Conservation (phyloP, 2,113 vertebrate species). For the Sardina pilchardus region DNA sequence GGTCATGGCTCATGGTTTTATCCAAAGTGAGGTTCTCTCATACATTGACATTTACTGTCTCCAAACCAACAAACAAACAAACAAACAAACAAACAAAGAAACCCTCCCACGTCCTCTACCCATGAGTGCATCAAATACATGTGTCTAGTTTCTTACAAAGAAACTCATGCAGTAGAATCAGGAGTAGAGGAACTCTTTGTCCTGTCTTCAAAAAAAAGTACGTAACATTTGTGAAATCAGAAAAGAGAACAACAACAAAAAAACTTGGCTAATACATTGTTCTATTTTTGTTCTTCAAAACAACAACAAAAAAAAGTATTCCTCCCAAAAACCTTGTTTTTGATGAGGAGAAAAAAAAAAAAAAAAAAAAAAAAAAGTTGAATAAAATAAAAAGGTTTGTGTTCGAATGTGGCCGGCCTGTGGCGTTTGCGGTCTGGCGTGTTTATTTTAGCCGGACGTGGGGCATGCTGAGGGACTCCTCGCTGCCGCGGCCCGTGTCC, state of each 20-base stretch:
- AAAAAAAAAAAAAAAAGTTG: slow-evolving; percentile 49
- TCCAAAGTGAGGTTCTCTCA: neutral
- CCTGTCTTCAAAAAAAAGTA: slow-evolving; percentile 47
- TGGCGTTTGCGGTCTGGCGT: slow-evolving; percentile 9
- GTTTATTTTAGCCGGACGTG: slow-evolving; percentile 89
- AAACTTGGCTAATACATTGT: slow-evolving; percentile 43
- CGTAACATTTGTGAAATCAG: neutral
- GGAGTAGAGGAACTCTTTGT: slow-evolving; percentile 33
- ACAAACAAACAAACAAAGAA: neutral
- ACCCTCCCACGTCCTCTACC: neutral
- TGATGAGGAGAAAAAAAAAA: slow-evolving; percentile 52
- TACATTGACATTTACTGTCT: neutral
- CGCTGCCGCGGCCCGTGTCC: slow-evolving; percentile 70
- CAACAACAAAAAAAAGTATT: neutral
- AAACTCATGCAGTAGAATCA: slow-evolving; percentile 6
- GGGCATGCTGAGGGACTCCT: slow-evolving; percentile 83
- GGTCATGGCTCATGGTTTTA: slow-evolving; percentile 52
- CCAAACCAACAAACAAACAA: neutral
- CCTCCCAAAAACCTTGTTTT: slow-evolving; percentile 21
- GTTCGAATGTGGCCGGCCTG: slow-evolving; percentile 11
- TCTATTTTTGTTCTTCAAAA: neutral
- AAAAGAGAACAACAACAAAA: slow-evolving; percentile 55
- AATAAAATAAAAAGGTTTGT: slow-evolving; percentile 38
- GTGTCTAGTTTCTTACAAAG: slow-evolving; percentile 8
- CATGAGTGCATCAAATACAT: slow-evolving; percentile 23